Evolutionary conservation across 2,113 vertebrate species (phyloP).

Genomic region (Pterocles gutturalis): DNA sequence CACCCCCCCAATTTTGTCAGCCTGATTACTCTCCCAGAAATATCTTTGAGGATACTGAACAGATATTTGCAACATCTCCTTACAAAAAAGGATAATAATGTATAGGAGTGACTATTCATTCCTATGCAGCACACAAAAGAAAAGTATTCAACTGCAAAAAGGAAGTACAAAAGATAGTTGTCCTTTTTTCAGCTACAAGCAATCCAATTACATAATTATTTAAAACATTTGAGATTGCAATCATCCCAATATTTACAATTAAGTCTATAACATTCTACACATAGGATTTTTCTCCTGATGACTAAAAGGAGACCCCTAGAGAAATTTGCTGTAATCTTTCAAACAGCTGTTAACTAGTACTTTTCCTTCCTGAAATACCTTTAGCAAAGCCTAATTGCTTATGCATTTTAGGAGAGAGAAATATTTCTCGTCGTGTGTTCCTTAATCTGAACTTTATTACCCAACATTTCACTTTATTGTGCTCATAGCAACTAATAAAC

Average conservation of each 20-base stretch:
- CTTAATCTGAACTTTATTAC: neutral
- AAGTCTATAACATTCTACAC: neutral
- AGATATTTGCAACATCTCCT: neutral
- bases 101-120: neutral
- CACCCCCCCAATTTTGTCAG: neutral
- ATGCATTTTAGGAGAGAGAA: neutral
- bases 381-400: neutral
- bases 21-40: neutral
- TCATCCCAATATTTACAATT: neutral
- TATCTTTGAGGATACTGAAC: neutral
- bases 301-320: constrained; percentile 22
- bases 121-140: neutral
- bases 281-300: neutral
- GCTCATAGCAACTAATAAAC: neutral
- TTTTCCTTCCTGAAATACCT: neutral
- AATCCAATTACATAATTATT: neutral
- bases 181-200: neutral
- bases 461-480: neutral
- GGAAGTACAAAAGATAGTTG: neutral
- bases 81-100: neutral
- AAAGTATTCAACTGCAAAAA: neutral
- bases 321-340: neutral
- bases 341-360: neutral
- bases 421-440: neutral
- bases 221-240: neutral